Conservation (phyloP, 2,113 vertebrate species). For the Atlantisia rogersi region DNA sequence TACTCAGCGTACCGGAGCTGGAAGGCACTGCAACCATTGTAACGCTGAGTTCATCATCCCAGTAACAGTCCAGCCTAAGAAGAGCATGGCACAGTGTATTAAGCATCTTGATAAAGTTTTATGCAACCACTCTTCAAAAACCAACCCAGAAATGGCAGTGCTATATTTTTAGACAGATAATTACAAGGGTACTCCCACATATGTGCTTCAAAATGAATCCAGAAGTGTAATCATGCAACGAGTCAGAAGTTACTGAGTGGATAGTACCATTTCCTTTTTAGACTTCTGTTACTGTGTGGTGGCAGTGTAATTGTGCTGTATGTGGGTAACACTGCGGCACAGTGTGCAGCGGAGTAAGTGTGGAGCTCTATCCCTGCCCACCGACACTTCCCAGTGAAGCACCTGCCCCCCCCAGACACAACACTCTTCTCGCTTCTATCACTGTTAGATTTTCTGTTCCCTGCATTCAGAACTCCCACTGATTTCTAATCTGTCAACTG, state of each 20-base stretch:
- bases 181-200: neutral
- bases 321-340: neutral
- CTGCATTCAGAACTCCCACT: neutral
- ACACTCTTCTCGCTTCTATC: neutral
- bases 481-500: neutral
- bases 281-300: neutral
- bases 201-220: neutral
- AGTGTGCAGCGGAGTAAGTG: neutral
- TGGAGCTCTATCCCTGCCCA: neutral
- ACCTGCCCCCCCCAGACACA: neutral
- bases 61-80: neutral
- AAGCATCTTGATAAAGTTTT: neutral
- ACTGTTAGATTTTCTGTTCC: neutral
- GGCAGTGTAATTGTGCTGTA: neutral
- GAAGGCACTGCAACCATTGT: neutral
- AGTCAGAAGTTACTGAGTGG: neutral
- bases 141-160: neutral
- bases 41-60: neutral
- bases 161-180: slow-evolving; percentile 21
- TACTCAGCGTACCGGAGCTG: neutral
- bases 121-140: neutral
- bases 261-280: neutral
- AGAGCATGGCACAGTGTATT: neutral
- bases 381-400: rapidly evolving
- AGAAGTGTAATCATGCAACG: neutral